Base-by-base conservation (phyloP, 2,888 invertebrate genomes). In the Dermolepida albohirtum region DNA sequence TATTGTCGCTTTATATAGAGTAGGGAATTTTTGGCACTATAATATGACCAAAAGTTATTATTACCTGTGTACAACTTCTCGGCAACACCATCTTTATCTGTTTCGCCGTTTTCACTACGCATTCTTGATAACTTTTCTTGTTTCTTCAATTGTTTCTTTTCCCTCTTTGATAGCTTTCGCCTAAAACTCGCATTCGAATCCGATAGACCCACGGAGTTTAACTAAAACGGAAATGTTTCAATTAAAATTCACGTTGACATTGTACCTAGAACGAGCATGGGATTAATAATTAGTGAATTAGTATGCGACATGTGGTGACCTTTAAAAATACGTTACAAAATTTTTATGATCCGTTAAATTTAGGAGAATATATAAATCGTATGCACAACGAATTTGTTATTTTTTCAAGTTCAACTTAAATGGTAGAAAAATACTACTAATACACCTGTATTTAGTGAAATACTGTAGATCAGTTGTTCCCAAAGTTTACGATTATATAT, bases 61-160 rank as follows among this genome's bases (percentile, higher is more conserved):
- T 39, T 79, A 93, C 93, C 93, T 80, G 93, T 95, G 78, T 96
- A 96, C 68, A 96, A 86, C 85, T 96, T 96, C 80, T 96, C 96
- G 1, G 96, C 96, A 12, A 96, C 94, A 57, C 91, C 89, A 73
- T 88, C 87, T 78, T 91, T 92, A 80, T 93, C 92, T 69, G 87
- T 84, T 77, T 90, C 89, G 52, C 87, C 86, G 64, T 83, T 82
- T 70, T 85, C 84, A 54, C 91, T 91, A 84, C 93, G 92, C 75
- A 94, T 84, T 80, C 94, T 88, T 51, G 92, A 92, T 71, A 94
- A 82, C 84, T 95, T 95, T 79, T 95, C 95, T 81, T 95, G 94
- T 83, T 97, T 98, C 84, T 98, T 97, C 81, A 96, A 88, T 82
- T 98, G 97, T 82, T 98, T 98, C 85, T 98, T 98, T 84, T 98